Evolutionary conservation across 1,140 invertebrate genomes (phyloP), one percentile per base, ranked within the genome.

Genomic region (Drosophila pachea): DNA sequence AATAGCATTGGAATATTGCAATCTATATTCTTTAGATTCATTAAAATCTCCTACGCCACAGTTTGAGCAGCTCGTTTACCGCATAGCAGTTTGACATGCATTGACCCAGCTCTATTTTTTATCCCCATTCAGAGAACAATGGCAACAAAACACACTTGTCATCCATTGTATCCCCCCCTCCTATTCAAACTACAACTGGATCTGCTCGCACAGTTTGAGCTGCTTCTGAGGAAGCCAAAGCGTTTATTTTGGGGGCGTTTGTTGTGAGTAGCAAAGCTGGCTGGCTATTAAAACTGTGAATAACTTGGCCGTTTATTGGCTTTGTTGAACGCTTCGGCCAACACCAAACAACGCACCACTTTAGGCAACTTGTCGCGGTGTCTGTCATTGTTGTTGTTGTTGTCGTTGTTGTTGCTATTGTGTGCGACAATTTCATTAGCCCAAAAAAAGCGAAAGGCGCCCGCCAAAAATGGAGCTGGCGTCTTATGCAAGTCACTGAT

Each of bases 371-470:
- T 67, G 79, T 47, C 53, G 36, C 14, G 38, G 32, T 45, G 29
- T 32, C 33, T 66, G 35, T 36, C 40, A 29, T 47, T 53, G 40
- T 48, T 62, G 49, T 42, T 62, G 49, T 63, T 78, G 69, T 72
- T 75, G 36, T 52, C 50, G n/a, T 7, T 32, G 42, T 55, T 56
- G 43, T 9, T 65, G 72, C 14, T 42, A 6, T 42, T 35, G 76
- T 74, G 48, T 74, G 78, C 73, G 78, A 83, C 78, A 83, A 84
- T 84, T 83, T 84, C 73, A 84, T 83, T 83, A 83, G 76, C n/a
- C 61, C 65, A 59, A 74, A 76, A 76, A 83, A 79, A 84, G 76
- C 79, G 79, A 73, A 82, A 84, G 78, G 76, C 65, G 55, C 29
- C 47, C 65, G 55, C 69, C 68, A 47, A 35, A 67, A 11, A 16